Evolutionary conservation across 2,888 invertebrate genomes (phyloP).

Genomic region (Parnassius smintheus): DNA sequence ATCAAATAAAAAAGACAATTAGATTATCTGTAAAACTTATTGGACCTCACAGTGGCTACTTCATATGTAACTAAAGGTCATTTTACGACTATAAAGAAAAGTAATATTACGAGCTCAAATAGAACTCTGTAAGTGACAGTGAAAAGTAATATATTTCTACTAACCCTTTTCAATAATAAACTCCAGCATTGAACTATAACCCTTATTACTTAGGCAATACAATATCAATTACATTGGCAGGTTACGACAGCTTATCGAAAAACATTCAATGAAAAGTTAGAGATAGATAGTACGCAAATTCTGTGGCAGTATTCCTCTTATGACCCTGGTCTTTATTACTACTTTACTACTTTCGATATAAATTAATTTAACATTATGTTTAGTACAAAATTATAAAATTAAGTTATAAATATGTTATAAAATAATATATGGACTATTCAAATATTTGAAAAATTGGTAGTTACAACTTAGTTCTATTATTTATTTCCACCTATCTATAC

Average conservation of each 20-base stretch:
- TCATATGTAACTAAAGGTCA: too few relatives aligned
- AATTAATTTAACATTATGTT: too few relatives aligned
- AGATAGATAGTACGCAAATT: constrained; percentile 10
- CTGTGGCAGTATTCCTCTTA: constrained; percentile 3
- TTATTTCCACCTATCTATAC: too few relatives aligned
- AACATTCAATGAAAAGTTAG: constrained; percentile 13
- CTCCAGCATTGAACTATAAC: background rate
- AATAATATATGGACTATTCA: too few relatives aligned
- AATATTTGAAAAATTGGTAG: too few relatives aligned
- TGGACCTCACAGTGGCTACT: too few relatives aligned
- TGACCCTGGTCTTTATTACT: constrained; percentile 13
- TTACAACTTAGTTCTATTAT: too few relatives aligned
- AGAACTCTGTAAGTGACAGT: constrained; percentile 12
- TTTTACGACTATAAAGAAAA: background rate
- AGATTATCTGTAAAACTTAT: too few relatives aligned
- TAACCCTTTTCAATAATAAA: constrained; percentile 17
- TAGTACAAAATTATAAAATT: too few relatives aligned
- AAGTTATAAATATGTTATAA: too few relatives aligned
- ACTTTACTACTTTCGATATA: background rate
- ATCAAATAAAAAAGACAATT: too few relatives aligned
- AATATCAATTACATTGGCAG: background rate
- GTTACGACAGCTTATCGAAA: background rate
- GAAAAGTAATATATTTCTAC: constrained; percentile 14
- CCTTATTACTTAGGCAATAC: background rate
- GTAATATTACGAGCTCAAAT: background rate